Percentiles rank a stretch among this genome's conserved stretches.
phyloP scores from a whole-genome alignment of 2,888 invertebrate genomes.

The Erebia aethiops region DNA sequence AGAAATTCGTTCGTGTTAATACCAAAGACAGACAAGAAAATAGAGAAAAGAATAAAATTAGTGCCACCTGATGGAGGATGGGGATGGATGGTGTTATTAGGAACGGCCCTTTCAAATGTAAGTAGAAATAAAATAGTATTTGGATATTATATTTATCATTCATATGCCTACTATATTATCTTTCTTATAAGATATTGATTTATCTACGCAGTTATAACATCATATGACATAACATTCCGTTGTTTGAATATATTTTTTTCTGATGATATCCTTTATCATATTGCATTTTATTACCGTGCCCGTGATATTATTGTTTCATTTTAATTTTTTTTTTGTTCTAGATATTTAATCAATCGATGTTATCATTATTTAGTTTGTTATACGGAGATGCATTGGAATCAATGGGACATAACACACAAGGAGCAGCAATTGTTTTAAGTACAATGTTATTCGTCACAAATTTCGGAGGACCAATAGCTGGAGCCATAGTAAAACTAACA shows the following conservation, averaged over 20 bases:
- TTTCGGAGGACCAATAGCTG: slow-evolving; percentile 87
- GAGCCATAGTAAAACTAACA: slow-evolving; percentile 83
- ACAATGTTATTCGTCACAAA: slow-evolving; percentile 86
- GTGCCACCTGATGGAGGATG: slow-evolving; percentile 87
- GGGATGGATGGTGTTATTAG: slow-evolving; percentile 88
- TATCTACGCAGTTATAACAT: not conserved
- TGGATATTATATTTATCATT: slow-evolving; percentile 5
- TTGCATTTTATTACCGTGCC: not conserved
- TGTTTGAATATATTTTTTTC: not conserved
- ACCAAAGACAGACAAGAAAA: slow-evolving; percentile 59
- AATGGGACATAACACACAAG: slow-evolving; percentile 85
- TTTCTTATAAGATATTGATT: slow-evolving; percentile 8
- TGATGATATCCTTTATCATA: not conserved
- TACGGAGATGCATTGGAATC: slow-evolving; percentile 85
- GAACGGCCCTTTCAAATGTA: slow-evolving; percentile 86
- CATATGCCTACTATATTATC: not conserved
- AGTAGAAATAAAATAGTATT: slow-evolving; percentile 53
- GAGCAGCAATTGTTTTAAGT: slow-evolving; percentile 87
- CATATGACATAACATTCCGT: not conserved
- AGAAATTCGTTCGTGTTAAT: slow-evolving; percentile 52
- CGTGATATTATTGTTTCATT: not conserved
- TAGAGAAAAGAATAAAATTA: slow-evolving; percentile 64
- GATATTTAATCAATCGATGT: slow-evolving; percentile 88
- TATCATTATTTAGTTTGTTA: slow-evolving; percentile 87
- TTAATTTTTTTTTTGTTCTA: slow-evolving; percentile 52